Percentiles rank a stretch among this genome's conserved stretches.
These are phyloP conservation scores for Calameuta idolon DNA, from an alignment of 2,888 invertebrate genomes.

Conservation along the genomic window DNA sequence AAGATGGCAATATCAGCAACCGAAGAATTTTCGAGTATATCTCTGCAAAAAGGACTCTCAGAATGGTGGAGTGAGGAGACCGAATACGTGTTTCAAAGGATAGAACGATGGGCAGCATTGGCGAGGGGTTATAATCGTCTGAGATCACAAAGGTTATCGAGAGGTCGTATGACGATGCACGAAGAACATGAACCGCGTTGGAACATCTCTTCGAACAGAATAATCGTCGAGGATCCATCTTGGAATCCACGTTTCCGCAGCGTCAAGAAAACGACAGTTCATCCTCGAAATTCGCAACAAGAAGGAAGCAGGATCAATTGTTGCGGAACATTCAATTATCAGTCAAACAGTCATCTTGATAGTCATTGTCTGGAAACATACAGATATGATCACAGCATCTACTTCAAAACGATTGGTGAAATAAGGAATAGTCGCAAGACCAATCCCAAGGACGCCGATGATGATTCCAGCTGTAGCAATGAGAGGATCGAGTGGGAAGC, in stretches of 20 bases:
- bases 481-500: slow-evolving; percentile 41
- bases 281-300: slow-evolving; percentile 32
- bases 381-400: slow-evolving; percentile 63
- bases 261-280: slow-evolving; percentile 35
- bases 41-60: slow-evolving; percentile 48
- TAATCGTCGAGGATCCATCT: slow-evolving; percentile 42
- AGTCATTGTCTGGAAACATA: slow-evolving; percentile 58
- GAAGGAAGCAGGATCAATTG: slow-evolving; percentile 54
- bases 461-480: slow-evolving; percentile 33
- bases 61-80: slow-evolving; percentile 64
- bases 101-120: slow-evolving; percentile 60
- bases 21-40: background rate
- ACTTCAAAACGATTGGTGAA: slow-evolving; percentile 63
- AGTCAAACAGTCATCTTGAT: slow-evolving; percentile 56
- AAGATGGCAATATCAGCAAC: background rate
- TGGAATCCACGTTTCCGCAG: slow-evolving; percentile 42
- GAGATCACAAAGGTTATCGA: slow-evolving; percentile 49
- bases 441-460: slow-evolving; percentile 21
- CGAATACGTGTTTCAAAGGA: slow-evolving; percentile 57
- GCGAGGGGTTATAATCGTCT: slow-evolving; percentile 62
- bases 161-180: slow-evolving; percentile 53
- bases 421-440: slow-evolving; percentile 45
- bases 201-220: slow-evolving; percentile 45
- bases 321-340: slow-evolving; percentile 56
- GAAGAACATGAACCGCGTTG: slow-evolving; percentile 43